Conservation (phyloP, 2,113 vertebrate genomes). For the Pardalotus punctatus region DNA sequence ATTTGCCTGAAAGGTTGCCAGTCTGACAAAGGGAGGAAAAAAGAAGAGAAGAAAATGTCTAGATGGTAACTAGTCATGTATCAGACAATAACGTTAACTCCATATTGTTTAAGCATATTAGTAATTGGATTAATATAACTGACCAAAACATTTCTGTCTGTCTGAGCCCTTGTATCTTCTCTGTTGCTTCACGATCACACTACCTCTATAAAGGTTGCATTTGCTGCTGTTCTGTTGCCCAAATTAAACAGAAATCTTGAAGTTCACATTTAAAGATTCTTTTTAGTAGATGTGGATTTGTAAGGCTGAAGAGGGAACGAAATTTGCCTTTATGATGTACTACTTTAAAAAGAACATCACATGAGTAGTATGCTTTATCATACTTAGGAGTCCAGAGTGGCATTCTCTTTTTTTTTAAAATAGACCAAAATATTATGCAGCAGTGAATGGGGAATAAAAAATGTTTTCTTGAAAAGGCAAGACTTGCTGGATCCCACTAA, state of each 20-base stretch:
- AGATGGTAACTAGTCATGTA: not conserved
- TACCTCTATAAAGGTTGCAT: rapidly evolving
- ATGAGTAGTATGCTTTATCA: not conserved
- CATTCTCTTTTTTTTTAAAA: too few species aligned
- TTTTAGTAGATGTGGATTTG: not conserved
- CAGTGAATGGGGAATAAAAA: not conserved
- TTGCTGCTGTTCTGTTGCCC: not conserved
- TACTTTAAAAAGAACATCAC: not conserved
- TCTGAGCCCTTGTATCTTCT: not conserved
- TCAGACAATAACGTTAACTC: not conserved
- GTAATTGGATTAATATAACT: not conserved
- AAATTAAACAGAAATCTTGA: not conserved
- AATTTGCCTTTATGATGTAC: not conserved
- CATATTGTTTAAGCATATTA: not conserved
- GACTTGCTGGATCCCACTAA: not conserved
- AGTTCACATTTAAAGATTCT: not conserved
- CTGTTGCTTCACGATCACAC: not conserved
- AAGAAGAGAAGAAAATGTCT: not conserved
- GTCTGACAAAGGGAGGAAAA: not conserved
- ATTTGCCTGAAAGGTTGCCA: not conserved
- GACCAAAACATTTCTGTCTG: not conserved
- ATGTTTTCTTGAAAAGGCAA: not conserved
- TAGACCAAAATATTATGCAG: not conserved
- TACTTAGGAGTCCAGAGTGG: not conserved
- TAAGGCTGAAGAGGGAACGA: not conserved